Conservation (phyloP, 2,888 invertebrate species). For the Nebria brevicollis region DNA sequence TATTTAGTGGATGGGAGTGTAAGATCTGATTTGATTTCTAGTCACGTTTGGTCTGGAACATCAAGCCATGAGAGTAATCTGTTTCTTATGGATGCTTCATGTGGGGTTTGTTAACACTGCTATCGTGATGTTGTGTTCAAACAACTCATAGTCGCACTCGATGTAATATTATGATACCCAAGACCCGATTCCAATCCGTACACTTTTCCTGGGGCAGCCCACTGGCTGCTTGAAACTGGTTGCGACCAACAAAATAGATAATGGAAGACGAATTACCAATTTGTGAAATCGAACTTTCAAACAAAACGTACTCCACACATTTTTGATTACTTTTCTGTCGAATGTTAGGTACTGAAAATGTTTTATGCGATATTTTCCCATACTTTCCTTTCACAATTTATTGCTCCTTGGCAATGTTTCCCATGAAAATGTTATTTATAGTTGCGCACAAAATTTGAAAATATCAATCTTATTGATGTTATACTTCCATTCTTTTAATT, state of each 20-base stretch:
- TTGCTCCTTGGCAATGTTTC: background rate
- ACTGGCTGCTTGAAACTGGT: background rate
- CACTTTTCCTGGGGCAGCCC: background rate
- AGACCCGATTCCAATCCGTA: background rate
- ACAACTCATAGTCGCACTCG: background rate
- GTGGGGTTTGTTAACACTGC: background rate
- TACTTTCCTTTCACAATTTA: slow-evolving; percentile 9
- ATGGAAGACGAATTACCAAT: slow-evolving; percentile 45
- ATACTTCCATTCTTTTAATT: background rate
- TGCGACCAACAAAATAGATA: slow-evolving; percentile 18
- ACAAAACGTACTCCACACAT: slow-evolving; percentile 40
- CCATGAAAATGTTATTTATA: slow-evolving; percentile 13
- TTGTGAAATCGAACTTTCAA: slow-evolving; percentile 41
- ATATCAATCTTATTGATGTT: background rate
- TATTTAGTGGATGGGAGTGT: background rate
- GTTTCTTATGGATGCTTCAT: background rate
- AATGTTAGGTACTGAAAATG: slow-evolving; percentile 34
- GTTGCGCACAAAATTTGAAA: background rate
- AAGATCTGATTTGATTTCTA: background rate
- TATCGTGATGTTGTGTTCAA: background rate
- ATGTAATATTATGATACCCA: background rate
- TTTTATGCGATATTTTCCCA: slow-evolving; percentile 19
- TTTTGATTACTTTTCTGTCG: slow-evolving; percentile 42
- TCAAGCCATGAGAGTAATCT: background rate
- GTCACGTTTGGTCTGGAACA: background rate